phyloP scores from a whole-genome alignment of 2,797 vertebrate genomes.

The Pelochelys cantorii region DNA sequence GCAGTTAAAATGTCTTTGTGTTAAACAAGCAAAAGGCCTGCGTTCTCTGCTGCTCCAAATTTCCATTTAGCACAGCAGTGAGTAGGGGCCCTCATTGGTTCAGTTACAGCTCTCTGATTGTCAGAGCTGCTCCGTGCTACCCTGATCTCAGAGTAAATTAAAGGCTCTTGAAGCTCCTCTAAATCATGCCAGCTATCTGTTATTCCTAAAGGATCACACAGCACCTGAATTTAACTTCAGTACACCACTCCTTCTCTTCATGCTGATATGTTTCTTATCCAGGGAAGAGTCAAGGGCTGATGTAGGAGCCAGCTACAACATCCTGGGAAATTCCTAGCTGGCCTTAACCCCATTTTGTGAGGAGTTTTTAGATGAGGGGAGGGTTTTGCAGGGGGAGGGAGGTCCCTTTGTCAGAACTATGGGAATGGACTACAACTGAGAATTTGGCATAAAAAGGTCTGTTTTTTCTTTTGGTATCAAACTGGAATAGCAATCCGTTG shows the following conservation, averaged over 20 bases:
- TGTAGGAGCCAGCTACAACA: not conserved
- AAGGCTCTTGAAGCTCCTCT: not conserved
- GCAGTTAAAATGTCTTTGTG: not conserved
- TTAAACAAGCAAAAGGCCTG: not conserved
- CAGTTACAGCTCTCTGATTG: not conserved
- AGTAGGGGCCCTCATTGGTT: accelerated
- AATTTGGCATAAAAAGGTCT: not conserved
- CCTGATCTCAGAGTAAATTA: accelerated
- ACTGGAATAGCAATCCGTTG: not conserved
- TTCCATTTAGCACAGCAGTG: not conserved
- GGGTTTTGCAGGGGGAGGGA: too few species aligned
- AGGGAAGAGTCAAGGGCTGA: not conserved
- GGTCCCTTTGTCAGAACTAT: not conserved
- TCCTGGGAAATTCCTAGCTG: accelerated
- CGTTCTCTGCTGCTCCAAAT: not conserved
- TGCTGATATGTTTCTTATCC: accelerated
- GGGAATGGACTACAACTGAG: not conserved
- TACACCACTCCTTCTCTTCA: accelerated
- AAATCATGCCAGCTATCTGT: accelerated
- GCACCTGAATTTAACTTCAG: not conserved
- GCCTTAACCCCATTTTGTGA: not conserved
- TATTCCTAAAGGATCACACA: not conserved
- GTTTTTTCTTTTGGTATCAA: not conserved
- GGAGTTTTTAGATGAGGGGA: not conserved
- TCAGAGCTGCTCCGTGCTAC: not conserved